Evolutionary conservation across 2,888 invertebrate species (phyloP).

Genomic region (Graphium colonna): DNA sequence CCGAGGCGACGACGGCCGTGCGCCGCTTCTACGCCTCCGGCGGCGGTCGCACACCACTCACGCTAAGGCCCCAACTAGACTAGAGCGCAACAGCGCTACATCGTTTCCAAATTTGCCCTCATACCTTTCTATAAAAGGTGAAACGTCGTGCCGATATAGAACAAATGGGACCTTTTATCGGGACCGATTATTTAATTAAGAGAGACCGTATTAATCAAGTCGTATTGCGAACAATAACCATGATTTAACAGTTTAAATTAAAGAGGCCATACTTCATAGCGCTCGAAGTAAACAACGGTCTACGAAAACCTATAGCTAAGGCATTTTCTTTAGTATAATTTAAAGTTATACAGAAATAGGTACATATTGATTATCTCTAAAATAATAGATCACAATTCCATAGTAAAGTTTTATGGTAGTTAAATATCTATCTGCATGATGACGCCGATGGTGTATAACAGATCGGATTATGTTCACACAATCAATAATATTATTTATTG

Average conservation of each 20-base stretch:
- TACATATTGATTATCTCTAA: too few relatives aligned
- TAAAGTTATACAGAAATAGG: too few relatives aligned
- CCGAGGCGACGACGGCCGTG: too few relatives aligned
- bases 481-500: too few relatives aligned
- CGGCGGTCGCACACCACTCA: too few relatives aligned
- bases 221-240: background rate
- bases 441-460: too few relatives aligned
- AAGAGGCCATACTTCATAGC: background rate
- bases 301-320: slow-evolving; percentile 1
- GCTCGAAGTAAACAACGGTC: background rate
- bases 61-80: background rate
- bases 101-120: background rate
- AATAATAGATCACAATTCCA: too few relatives aligned
- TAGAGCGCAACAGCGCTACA: background rate
- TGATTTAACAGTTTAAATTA: slow-evolving; percentile 8
- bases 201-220: slow-evolving; percentile 3
- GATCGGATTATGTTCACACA: too few relatives aligned
- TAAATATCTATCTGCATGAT: too few relatives aligned
- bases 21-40: too few relatives aligned
- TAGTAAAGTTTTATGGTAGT: too few relatives aligned
- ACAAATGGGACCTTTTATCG: background rate
- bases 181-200: slow-evolving; percentile 9
- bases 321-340: too few relatives aligned
- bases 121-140: slow-evolving; percentile 3
- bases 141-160: slow-evolving; percentile 5